Percentiles rank a stretch among this genome's conserved stretches.
phyloP scores from a whole-genome alignment of 2,888 invertebrate genomes.

The Unio delphinus region DNA sequence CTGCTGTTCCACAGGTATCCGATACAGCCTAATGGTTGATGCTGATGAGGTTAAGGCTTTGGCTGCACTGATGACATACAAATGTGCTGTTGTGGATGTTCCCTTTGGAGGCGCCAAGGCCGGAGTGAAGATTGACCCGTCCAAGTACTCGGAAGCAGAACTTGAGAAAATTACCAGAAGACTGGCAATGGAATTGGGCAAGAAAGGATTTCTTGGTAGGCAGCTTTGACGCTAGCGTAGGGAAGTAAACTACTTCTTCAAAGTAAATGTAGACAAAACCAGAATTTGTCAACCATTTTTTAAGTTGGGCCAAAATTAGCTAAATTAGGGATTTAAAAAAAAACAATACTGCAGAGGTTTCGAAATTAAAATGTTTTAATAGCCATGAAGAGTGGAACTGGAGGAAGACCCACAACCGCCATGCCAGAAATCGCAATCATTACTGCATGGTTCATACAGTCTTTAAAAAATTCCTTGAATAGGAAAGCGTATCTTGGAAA shows the following conservation, averaged over 20 bases:
- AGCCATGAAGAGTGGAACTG: too few relatives aligned
- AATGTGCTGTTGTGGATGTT: conserved; percentile 98
- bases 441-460: too few relatives aligned
- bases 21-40: conserved; percentile 92
- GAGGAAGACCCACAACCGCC: too few relatives aligned
- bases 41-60: conserved; percentile 96
- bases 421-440: too few relatives aligned
- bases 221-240: neutral
- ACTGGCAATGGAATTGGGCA: conserved; percentile 94
- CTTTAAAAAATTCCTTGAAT: too few relatives aligned
- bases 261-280: too few relatives aligned
- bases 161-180: conserved; percentile 96
- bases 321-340: too few relatives aligned
- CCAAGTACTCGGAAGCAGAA: conserved; percentile 90
- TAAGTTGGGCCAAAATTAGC: too few relatives aligned
- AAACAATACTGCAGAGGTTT: too few relatives aligned
- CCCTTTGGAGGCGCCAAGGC: conserved; percentile 96
- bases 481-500: too few relatives aligned
- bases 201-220: conserved; percentile 93
- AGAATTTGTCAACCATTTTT: too few relatives aligned
- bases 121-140: conserved; percentile 95
- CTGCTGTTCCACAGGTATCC: conserved; percentile 81
- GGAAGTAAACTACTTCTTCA: neutral
- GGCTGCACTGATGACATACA: conserved; percentile 98
- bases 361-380: too few relatives aligned